Conservation (phyloP, 2,888 invertebrate species). For the Aleiodes leptofemur region DNA sequence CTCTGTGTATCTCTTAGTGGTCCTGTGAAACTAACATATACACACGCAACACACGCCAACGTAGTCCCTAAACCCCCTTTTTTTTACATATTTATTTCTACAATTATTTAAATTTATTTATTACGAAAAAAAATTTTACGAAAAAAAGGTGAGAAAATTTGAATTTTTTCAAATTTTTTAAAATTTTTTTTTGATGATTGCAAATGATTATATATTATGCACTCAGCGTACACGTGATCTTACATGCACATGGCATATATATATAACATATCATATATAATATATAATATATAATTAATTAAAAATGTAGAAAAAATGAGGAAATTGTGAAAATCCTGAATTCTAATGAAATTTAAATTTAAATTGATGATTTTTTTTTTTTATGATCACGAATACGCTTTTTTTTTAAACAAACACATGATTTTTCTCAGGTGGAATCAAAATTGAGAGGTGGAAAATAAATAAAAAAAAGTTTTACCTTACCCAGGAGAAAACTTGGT, state of each 20-base stretch:
- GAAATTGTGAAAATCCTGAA: neutral
- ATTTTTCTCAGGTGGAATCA: neutral
- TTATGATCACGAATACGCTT: constrained; percentile 34
- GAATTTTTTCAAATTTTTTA: neutral
- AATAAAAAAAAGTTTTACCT: constrained; percentile 36
- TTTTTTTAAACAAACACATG: neutral
- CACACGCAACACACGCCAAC: constrained; percentile 75
- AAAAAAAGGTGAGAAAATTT: neutral
- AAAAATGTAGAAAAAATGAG: neutral
- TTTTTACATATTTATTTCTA: constrained; percentile 34
- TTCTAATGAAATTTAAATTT: neutral
- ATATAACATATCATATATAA: too few species aligned
- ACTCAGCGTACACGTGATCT: constrained; percentile 40
- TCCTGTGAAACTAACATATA: constrained; percentile 76
- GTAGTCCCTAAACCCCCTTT: constrained; percentile 60
- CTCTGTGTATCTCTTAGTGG: constrained; percentile 65
- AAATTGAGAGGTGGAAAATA: neutral
- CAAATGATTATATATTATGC: too few species aligned
- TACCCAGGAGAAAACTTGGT: constrained; percentile 27
- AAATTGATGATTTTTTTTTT: neutral
- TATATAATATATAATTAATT: neutral
- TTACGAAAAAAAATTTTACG: neutral
- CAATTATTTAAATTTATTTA: neutral
- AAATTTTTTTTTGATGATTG: too few species aligned
- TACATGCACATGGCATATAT: neutral